Base-by-base conservation (phyloP, 2,797 vertebrate species). In the Rhadinocentrus ornatus region DNA sequence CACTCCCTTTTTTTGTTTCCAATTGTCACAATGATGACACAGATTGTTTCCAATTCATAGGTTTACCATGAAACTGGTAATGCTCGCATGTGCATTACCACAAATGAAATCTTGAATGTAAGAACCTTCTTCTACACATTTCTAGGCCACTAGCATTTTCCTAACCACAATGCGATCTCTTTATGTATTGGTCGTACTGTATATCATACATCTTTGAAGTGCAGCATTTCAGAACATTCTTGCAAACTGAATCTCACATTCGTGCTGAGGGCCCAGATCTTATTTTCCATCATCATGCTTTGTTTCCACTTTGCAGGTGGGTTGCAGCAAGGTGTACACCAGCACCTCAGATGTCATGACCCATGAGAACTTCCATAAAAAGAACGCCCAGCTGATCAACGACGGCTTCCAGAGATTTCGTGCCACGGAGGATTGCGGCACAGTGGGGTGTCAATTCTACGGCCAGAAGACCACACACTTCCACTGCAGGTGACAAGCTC, bases 381-480 rank as follows among this genome's bases (percentile, higher is more conserved):
- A 99, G 93, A 99, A 99, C 24, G 98, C 98, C 0, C 97, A 99
- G 95, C 95, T 99, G 86, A 99, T 99, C 92, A 99, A 99, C 0
- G 98, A 99, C 0, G 98, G 98, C 84, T 99, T 99, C 93, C 98
- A 99, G 95, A 96, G 98, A 81, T 99, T 99, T 90, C 96, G 98
- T 0, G 98, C 98, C 76, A 99, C 97, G 0, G 98, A 99, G 89
- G 98, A 99, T 91, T 99, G 98, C 0, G 98, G 98, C 84, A 97
- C 97, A 0, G 96, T 98, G 0, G 96, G 94, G 32, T 99, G 98
- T 85, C 97, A 99, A 88, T 99, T 99, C 92, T 99, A 99, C 0
- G 98, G 97, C 34, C 98, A 99, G 93, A 99, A 99, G 93, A 99
- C 98, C 75, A 99, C 98, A 2, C 98, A 99, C 93, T 99, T 99